A percentile compares a stretch with the other conserved stretches of the same genome.
Conservation (phyloP, 2,888 invertebrate genomes). For the Ophion ellenae region DNA sequence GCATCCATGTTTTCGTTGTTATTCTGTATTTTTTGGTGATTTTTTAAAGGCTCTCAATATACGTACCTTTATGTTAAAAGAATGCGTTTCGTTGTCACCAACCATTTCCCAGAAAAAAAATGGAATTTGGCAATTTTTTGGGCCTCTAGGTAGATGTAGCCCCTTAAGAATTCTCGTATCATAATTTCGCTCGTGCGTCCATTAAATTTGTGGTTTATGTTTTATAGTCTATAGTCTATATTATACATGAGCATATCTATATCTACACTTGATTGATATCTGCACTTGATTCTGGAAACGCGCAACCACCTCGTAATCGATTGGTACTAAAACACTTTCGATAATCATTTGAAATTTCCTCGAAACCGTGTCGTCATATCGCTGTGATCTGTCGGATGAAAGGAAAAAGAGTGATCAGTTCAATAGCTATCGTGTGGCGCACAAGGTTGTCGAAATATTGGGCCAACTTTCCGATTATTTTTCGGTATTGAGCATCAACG, state of each 20-base stretch:
- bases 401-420: conserved; percentile 22
- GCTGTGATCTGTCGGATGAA: conserved; percentile 19
- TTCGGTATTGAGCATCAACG: conserved; percentile 29
- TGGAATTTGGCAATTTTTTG: no score
- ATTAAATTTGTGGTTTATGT: neutral
- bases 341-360: conserved; percentile 32
- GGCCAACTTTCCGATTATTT: conserved; percentile 10
- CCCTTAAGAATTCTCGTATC: neutral
- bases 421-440: neutral
- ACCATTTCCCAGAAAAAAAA: no score
- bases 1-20: no score
- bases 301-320: neutral
- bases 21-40: no score
- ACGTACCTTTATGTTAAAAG: no score
- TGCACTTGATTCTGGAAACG: neutral
- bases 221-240: neutral
- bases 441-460: conserved; percentile 13
- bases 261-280: neutral
- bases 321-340: conserved; percentile 32
- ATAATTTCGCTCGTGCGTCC: neutral
- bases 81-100: no score
- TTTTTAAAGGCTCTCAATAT: no score
- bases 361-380: conserved; percentile 54
- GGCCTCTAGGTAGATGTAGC: no score
- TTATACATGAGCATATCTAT: neutral